phyloP scores from a whole-genome alignment of 64 coral and sea anemone species.

The Dendronephthya gigantea region DNA sequence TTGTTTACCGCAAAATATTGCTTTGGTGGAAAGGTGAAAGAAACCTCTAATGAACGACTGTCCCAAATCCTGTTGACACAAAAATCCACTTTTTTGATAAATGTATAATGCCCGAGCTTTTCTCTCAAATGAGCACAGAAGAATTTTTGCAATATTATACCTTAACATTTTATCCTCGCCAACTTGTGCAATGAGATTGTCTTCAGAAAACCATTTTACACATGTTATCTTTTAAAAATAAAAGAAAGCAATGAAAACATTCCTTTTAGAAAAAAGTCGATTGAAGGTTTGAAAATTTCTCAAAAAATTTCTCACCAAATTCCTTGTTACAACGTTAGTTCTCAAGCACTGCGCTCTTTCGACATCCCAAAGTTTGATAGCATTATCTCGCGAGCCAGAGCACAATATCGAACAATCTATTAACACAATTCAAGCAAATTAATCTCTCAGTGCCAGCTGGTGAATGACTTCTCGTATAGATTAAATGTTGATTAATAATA shows the following conservation, averaged over 20 bases:
- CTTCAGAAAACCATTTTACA: conserved; percentile 5
- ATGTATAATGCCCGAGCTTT: too few relatives aligned
- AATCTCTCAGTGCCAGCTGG: too few relatives aligned
- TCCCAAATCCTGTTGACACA: neutral
- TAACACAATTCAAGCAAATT: too few relatives aligned
- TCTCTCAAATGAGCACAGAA: too few relatives aligned
- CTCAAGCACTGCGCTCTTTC: neutral
- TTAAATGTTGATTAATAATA: too few relatives aligned
- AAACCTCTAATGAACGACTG: neutral
- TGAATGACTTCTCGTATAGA: too few relatives aligned
- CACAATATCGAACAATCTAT: neutral
- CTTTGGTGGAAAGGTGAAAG: neutral
- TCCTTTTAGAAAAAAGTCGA: neutral
- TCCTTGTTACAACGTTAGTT: neutral
- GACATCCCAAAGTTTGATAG: neutral
- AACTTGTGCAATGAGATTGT: neutral
- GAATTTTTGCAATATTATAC: too few relatives aligned
- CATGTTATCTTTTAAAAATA: neutral
- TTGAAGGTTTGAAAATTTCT: neutral
- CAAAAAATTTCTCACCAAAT: neutral
- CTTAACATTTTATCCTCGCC: conserved; percentile 14
- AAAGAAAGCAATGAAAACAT: neutral
- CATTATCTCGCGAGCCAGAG: neutral
- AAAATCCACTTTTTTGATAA: neutral
- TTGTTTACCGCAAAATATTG: conserved; percentile 4